Evolutionary conservation across 2,113 vertebrate species (phyloP), one percentile per base, ranked within the genome.

Genomic region (Pedionomus torquatus): DNA sequence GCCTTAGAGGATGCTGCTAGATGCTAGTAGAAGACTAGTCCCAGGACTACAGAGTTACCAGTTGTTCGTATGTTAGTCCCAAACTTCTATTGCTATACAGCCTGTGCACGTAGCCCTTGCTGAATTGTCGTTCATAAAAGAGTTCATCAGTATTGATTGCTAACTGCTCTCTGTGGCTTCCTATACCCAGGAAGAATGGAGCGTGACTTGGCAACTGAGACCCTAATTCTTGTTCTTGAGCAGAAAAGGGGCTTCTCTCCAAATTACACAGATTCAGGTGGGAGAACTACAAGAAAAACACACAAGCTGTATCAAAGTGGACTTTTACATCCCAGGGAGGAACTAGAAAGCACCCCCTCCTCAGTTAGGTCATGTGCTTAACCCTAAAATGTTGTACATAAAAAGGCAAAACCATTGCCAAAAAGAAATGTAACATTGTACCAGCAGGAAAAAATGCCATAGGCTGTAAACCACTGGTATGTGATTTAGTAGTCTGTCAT

Each of bases 401-500:
- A 76, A 89, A 72, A 33, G 11, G 2, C 21, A 83, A 72, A 84
- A 21, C 5, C 7, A 49, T 23, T 75, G 46, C 39, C 18, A 84
- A 51, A 70, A 80, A 79, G 35, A 68, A 58, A 81, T 66, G 24
- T 57, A 77, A 72, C 70, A 76, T 26, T 72, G 61, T 51, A 64
- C 17, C 58, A 94, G 37, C n/a, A 37, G 49, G 94, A 93, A 89
- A 89, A 92, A 57, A 77, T 48, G 52, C 13, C 82, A 96, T 54
- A 81, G 55, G 23, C 85, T 94, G 41, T 83, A 87, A 97, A 94
- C 78, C 80, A 75, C 68, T 85, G 68, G 66, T 43, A 90, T 95
- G 85, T 92, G 76, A 89, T 10, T 92, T 94, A 87, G 88, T 63
- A 88, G 71, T 63, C 88, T 89, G 64, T 81, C 90, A 93, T 94